Evolutionary conservation across 2,888 invertebrate species (phyloP).

Genomic region (Micropterix aruncella): DNA sequence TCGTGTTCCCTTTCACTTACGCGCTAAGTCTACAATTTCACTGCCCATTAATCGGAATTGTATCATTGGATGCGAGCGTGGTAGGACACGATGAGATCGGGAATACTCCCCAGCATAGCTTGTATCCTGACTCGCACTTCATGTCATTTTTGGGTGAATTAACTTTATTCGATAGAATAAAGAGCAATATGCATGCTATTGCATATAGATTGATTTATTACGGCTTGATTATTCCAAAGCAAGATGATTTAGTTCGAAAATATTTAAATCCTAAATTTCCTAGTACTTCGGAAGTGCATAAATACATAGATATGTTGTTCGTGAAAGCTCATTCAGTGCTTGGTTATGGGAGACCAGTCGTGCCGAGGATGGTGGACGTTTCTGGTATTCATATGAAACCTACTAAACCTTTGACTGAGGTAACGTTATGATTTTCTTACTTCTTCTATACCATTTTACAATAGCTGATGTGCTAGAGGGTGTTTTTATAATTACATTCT

Average conservation of each 20-base stretch:
- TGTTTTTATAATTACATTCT: no score
- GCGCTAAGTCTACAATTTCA: slow-evolving; percentile 18
- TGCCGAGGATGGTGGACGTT: slow-evolving; percentile 11
- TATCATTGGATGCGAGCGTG: slow-evolving; percentile 16
- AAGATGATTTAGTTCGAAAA: slow-evolving; percentile 9
- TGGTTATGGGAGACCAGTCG: slow-evolving; percentile 7
- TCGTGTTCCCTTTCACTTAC: slow-evolving; percentile 14
- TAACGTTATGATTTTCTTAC: background rate
- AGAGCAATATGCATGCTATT: slow-evolving; percentile 9
- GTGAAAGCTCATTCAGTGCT: slow-evolving; percentile 10
- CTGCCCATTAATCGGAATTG: slow-evolving; percentile 19
- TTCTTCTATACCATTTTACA: slow-evolving; percentile 6
- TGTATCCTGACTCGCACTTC: slow-evolving; percentile 19
- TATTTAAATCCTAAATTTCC: slow-evolving; percentile 20
- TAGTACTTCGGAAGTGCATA: slow-evolving; percentile 17
- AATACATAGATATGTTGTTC: slow-evolving; percentile 8
- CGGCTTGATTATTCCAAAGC: background rate
- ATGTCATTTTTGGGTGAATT: slow-evolving; percentile 14
- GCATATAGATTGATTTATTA: background rate
- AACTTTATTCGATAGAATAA: slow-evolving; percentile 16
- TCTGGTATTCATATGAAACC: slow-evolving; percentile 8
- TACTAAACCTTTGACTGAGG: slow-evolving; percentile 3
- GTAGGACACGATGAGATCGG: slow-evolving; percentile 17
- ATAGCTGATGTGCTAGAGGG: no score
- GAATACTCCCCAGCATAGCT: slow-evolving; percentile 17